Base-by-base conservation (phyloP, 2,113 vertebrate species). In the Anolis sagrei region DNA sequence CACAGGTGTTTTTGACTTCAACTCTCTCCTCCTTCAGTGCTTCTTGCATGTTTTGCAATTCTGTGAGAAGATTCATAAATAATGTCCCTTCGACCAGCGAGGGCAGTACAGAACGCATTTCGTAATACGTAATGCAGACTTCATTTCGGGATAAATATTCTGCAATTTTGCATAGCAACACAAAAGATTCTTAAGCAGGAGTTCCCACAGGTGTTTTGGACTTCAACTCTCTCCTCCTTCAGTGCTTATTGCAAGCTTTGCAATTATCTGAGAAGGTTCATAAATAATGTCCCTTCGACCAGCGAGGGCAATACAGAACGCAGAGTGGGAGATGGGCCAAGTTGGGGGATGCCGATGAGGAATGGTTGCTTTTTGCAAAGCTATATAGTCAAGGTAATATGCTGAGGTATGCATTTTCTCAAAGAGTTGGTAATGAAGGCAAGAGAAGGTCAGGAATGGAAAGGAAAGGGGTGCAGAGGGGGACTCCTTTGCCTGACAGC, bases 391-490 rank as follows among this genome's bases (percentile, higher is more conserved):
- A 29, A 23, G 54, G 14, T 70, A 72, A 72, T 49, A 36, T 64
- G 81, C 76, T 32, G 3, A 58, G 36, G 48, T 44, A 36, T 34
- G 32, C 48, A 58, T 9, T 68, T 54, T 9, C 78, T 75, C 0
- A n/a, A 51, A 1, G 13, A 44, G 0, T 8, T 19, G 27, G 69
- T 16, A 36, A 61, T 49, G 49, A 61, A 66, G 27, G 34, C 69
- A 76, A 27, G 70, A 29, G 23, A 21, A 9, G 16, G 66, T 32
- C 39, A 58, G 66, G 66, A 0, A 0, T 29, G 72, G 49, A 29
- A 27, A 7, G 18, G 32, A 0, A 14, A 70, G 4, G 58, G 54
- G 79, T 44, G 39, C 39, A 44, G n/a, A n/a, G 61, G 21, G 5
- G 34, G 49, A 18, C 27, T 14, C 13, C 27, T 36, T 16, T 79